A percentile compares a stretch with the other conserved stretches of the same genome.
These are phyloP conservation scores for Gallinago stenura DNA, from an alignment of 2,797 vertebrate genomes.

Conservation along the genomic window DNA sequence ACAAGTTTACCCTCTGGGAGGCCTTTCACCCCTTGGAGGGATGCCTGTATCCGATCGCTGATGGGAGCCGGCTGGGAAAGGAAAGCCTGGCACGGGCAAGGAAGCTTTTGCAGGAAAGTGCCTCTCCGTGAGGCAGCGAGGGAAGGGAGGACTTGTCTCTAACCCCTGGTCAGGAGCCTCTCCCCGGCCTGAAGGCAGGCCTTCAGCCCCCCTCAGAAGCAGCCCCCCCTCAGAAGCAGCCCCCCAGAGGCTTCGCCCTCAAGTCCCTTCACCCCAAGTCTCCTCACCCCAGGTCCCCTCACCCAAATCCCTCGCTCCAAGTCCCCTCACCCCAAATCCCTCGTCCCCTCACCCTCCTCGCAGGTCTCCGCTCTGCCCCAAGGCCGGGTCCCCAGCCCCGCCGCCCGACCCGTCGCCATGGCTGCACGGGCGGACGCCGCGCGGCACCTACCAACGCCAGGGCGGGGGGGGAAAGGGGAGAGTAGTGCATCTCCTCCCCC, in stretches of 20 bases:
- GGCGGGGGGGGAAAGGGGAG: neutral
- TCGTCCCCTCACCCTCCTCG: neutral
- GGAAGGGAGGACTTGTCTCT: fast-evolving
- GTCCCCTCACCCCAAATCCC: neutral
- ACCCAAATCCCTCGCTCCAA: neutral
- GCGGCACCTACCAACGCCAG: neutral
- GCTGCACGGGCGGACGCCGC: neutral
- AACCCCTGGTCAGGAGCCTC: fast-evolving
- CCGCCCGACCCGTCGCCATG: neutral
- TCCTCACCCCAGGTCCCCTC: too few species aligned
- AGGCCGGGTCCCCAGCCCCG: neutral
- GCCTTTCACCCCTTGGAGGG: fast-evolving
- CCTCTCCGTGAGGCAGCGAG: neutral
- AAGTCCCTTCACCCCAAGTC: neutral
- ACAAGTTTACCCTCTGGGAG: fast-evolving
- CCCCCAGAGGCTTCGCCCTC: neutral
- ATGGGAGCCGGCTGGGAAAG: neutral
- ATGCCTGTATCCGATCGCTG: fast-evolving
- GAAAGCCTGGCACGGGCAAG: too few species aligned
- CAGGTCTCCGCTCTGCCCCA: too few species aligned
- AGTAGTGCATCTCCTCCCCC: too few species aligned
- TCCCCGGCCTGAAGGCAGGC: neutral
- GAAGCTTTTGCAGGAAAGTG: neutral
- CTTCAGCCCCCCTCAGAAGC: neutral
- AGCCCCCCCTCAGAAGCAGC: neutral